Evolutionary conservation across 2,797 vertebrate genomes (phyloP), one percentile per base, ranked within the genome.

Genomic region (Danio aesculapii): DNA sequence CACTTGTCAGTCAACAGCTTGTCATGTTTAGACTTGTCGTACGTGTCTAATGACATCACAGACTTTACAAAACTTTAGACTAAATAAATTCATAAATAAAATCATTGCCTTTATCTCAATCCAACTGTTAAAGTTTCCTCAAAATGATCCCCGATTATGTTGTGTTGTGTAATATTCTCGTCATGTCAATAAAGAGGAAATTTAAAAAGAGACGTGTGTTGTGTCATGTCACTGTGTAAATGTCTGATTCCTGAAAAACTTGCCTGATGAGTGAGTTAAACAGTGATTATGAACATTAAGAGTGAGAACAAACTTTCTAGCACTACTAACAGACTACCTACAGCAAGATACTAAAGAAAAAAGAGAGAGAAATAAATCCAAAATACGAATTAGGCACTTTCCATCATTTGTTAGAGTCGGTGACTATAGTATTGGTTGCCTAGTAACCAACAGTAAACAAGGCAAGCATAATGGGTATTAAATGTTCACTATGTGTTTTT

Each of bases 221-320:
- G 30, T 30, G 30, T 30, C 11, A 61, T 52, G 66, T 59, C 21
- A 21, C 57, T 43, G 39, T 14, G 16, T n/a, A 77, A 81, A 71
- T 57, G 14, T 4, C 49, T 11, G 14, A 73, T 73, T 50, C 73
- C 17, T 8, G 64, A 82, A 79, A 82, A 75, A 83, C 77, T 46
- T 64, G 82, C 74, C 19, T 16, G 81, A 78, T 74, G 72, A 76
- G 72, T 66, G 5, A 53, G 78, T 81, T 49, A 57, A 14, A 49
- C 49, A 10, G 19, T 43, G 12, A 83, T 85, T 67, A 68, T 12
- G 43, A 61, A 70, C 21, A 58, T 41, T 50, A 61, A n/a, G n/a
- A 16, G 53, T 59, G 17, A 50, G 62, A 59, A 68, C 46, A 0
- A 67, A 74, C 39, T 19, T 57, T 63, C 44, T 8, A 66, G 41